Percentiles rank a stretch among this genome's conserved stretches.
Evolutionary conservation across 2,888 invertebrate genomes (phyloP).

Genomic region (Pediacus dermestoides): DNA sequence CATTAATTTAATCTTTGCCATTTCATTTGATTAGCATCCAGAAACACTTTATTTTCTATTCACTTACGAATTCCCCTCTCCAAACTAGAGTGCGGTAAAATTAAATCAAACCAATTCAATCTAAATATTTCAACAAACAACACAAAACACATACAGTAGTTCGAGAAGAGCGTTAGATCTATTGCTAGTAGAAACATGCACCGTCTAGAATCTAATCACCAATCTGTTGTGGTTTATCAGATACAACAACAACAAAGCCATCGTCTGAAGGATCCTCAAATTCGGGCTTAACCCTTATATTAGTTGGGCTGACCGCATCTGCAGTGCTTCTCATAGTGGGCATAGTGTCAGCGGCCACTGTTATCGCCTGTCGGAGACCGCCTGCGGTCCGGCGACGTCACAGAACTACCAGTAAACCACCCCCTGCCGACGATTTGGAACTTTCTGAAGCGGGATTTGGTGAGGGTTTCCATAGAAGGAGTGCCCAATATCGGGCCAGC

Average conservation of each 20-base stretch:
- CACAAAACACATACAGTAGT: no score
- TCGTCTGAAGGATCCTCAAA: conserved; percentile 3
- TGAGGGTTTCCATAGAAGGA: conserved; percentile 47
- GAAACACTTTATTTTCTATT: neutral
- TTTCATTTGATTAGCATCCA: conserved; percentile 6
- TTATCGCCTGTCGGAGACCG: conserved; percentile 43
- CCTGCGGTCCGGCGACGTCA: conserved; percentile 33
- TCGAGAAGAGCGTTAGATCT: conserved; percentile 13
- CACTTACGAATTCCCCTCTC: conserved; percentile 7
- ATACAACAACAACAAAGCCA: conserved; percentile 4
- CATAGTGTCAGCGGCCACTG: conserved; percentile 43
- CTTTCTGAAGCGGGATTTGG: conserved; percentile 49
- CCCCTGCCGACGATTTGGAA: conserved; percentile 45
- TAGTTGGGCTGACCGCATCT: conserved; percentile 43
- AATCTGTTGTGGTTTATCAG: conserved; percentile 30
- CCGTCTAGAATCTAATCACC: conserved; percentile 25
- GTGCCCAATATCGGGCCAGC: conserved; percentile 47
- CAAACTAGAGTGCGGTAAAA: conserved; percentile 5
- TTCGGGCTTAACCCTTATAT: conserved; percentile 39
- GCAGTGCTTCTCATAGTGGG: conserved; percentile 45
- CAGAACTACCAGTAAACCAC: conserved; percentile 33
- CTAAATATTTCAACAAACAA: conserved; percentile 20
- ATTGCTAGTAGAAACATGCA: conserved; percentile 21
- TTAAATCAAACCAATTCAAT: conserved; percentile 12
- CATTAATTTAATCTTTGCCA: no score